These are phyloP conservation scores for Protophormia terraenovae DNA, from an alignment of 2,888 invertebrate genomes.

Conservation along the genomic window DNA sequence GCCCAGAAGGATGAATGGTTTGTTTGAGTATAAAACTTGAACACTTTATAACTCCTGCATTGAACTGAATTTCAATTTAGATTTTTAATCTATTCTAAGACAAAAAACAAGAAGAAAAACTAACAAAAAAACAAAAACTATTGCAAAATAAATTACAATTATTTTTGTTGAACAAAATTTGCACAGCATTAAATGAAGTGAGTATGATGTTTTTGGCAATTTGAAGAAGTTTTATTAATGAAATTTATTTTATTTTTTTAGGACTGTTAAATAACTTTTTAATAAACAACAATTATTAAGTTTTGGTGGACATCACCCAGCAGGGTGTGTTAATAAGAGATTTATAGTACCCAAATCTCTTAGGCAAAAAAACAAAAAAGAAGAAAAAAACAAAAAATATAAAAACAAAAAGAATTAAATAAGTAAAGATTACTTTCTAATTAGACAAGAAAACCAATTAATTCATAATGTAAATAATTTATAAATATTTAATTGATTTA, in stretches of 20 bases:
- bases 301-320: slow-evolving; percentile 81
- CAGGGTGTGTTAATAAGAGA: slow-evolving; percentile 81
- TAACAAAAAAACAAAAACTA: slow-evolving; percentile 66
- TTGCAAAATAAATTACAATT: slow-evolving; percentile 62
- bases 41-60: neutral
- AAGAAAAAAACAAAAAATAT: slow-evolving; percentile 46
- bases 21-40: slow-evolving; percentile 83
- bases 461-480: slow-evolving; percentile 69
- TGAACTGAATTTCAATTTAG: slow-evolving; percentile 50
- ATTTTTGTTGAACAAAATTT: slow-evolving; percentile 76
- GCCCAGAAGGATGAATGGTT: slow-evolving; percentile 96
- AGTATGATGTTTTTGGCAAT: slow-evolving; percentile 64
- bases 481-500: slow-evolving; percentile 64
- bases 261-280: slow-evolving; percentile 77
- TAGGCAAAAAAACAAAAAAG: slow-evolving; percentile 72
- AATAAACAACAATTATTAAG: slow-evolving; percentile 66
- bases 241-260: slow-evolving; percentile 59
- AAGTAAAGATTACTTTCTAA: slow-evolving; percentile 59
- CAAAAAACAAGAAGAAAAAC: slow-evolving; percentile 66
- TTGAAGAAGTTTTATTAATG: neutral
- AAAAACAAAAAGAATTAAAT: slow-evolving; percentile 74
- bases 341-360: slow-evolving; percentile 81
- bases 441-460: slow-evolving; percentile 46
- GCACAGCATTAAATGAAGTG: slow-evolving; percentile 82
- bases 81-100: slow-evolving; percentile 29